Base-by-base conservation (phyloP, 2,888 invertebrate species). In the Hirtodrosophila histrioides region DNA sequence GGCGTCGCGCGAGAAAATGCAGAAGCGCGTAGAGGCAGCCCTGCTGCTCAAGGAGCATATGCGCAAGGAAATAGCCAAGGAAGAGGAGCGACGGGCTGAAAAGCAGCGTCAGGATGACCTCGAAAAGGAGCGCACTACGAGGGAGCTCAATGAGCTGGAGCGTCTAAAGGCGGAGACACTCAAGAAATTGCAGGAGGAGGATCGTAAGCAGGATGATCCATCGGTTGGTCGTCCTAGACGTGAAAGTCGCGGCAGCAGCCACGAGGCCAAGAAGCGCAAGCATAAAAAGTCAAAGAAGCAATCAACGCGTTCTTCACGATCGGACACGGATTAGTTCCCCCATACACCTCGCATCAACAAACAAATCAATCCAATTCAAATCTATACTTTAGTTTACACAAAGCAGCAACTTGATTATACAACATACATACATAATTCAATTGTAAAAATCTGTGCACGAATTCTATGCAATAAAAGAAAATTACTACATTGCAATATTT, bases 31-130 rank as follows among this genome's bases (percentile, higher is more conserved):
- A 0, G 93, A 93, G 78, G 93, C 93, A 27, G 88, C 93, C 12
- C 84, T 93, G 68, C 87, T 93, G 69, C 88, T 94, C 41, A 93
- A 93, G 74, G 93, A 94, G 77, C 94, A 94, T 74, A 94, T 94
- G 92, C 93, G 94, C 62, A 89, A 93, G 69, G 93, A 93, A 72
- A 92, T 93, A 39, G 92, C 93, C 49, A 94, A 93, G 75, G 92
- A 93, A 77, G 93, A 93, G 70, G 93, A 93, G 75, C 92, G 93
- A 58, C 93, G 93, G 41, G 93, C 92, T 1, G 94, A 93, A 66
- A 89, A 90, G 58, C 89, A 90, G 68, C 88, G 90, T 23, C 67
- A 88, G 44, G 90, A 91, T 55, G 92, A 91, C 31, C 65, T 90
- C 7, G 91, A 90, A 66, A 91, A 90, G 51, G 90, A 89, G 57